These are phyloP conservation scores for Crotalus helleri DNA, from an alignment of 2,113 vertebrate species.

Conservation along the genomic window DNA sequence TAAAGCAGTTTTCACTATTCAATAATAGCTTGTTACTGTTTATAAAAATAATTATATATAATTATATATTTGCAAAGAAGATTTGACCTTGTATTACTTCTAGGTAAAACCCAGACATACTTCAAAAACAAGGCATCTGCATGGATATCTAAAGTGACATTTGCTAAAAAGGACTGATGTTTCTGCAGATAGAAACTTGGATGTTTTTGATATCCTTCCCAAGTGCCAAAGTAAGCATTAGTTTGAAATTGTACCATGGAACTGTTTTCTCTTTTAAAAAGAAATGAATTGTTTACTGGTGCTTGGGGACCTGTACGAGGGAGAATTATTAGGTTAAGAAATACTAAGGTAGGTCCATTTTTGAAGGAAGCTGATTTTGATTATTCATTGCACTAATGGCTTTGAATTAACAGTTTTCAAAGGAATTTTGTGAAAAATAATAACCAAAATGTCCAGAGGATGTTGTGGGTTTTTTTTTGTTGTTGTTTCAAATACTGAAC, in stretches of 20 bases:
- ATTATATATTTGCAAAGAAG: neutral
- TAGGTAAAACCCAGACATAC: neutral
- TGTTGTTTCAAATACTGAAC: too few species aligned
- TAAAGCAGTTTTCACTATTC: constrained; percentile 2
- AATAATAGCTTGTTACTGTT: neutral
- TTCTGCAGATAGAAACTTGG: neutral
- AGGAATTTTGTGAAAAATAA: neutral
- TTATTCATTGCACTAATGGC: neutral
- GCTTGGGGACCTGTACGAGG: neutral
- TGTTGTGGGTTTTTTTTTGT: too few species aligned
- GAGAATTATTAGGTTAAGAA: neutral
- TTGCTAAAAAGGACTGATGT: neutral
- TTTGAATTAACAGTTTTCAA: neutral
- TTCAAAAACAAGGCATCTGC: neutral
- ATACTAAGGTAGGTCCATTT: neutral
- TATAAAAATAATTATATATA: neutral
- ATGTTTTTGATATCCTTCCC: neutral
- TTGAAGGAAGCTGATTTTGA: neutral
- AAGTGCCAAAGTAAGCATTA: neutral
- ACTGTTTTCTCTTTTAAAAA: neutral
- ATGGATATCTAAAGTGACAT: neutral
- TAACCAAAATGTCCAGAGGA: too few species aligned
- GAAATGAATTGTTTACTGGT: neutral
- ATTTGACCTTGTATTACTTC: neutral
- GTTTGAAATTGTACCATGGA: neutral